These are phyloP conservation scores for Pyralis farinalis DNA, from an alignment of 2,888 invertebrate species.

Conservation along the genomic window DNA sequence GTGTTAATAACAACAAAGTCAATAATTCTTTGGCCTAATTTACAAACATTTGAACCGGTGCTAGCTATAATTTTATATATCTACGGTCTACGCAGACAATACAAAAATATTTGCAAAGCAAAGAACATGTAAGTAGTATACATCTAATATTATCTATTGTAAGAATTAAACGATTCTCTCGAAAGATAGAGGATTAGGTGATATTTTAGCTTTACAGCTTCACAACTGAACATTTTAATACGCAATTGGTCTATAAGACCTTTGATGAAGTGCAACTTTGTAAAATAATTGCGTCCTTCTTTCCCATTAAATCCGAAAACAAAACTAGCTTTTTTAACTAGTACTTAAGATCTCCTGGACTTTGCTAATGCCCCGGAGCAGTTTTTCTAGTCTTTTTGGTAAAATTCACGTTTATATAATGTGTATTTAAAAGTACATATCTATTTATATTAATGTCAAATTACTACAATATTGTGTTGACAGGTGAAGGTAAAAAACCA, in stretches of 20 bases:
- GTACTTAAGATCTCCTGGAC: conserved; percentile 20
- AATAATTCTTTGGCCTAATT: not conserved
- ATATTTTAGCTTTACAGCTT: conserved; percentile 79
- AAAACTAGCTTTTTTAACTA: conserved; percentile 24
- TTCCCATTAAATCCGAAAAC: conserved; percentile 17
- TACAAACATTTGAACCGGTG: conserved; percentile 24
- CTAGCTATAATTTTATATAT: conserved; percentile 27
- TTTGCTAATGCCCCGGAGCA: conserved; percentile 17
- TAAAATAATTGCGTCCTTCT: conserved; percentile 31
- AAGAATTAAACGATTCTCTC: conserved; percentile 56
- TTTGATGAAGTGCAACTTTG: conserved; percentile 26
- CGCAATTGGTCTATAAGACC: conserved; percentile 60
- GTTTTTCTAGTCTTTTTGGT: conserved; percentile 11
- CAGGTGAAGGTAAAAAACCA: conserved; percentile 28
- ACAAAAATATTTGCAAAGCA: conserved; percentile 70
- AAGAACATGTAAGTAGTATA: conserved; percentile 36
- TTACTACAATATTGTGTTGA: conserved; percentile 41
- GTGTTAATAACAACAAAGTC: no score
- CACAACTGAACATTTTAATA: conserved; percentile 50
- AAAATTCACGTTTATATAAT: conserved; percentile 26
- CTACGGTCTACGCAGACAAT: conserved; percentile 61
- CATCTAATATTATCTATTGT: conserved; percentile 35
- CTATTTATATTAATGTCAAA: conserved; percentile 59
- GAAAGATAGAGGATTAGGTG: conserved; percentile 59
- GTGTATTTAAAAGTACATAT: conserved; percentile 67